Conservation (phyloP, 1,140 invertebrate species). For the Drosophila oshimai region DNA sequence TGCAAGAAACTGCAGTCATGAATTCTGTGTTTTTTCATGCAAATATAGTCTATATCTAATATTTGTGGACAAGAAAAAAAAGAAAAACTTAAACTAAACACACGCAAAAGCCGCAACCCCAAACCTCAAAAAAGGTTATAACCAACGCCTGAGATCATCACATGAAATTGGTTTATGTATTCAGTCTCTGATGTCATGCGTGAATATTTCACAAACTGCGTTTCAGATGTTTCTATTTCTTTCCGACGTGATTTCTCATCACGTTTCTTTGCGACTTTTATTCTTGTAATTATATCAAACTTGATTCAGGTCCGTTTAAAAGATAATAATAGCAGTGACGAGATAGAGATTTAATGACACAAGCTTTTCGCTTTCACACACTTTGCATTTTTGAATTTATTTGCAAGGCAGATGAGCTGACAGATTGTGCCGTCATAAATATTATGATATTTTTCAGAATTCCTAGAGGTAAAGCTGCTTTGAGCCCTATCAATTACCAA, state of each 20-base stretch:
- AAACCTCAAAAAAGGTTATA: not conserved
- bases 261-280: conserved; percentile 24
- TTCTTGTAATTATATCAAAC: conserved; percentile 51
- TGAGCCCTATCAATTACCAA: not conserved
- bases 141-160: conserved; percentile 27
- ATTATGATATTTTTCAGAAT: conserved; percentile 2
- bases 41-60: no score
- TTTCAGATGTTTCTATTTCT: not conserved
- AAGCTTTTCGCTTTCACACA: not conserved
- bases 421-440: conserved; percentile 5
- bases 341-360: conserved; percentile 7
- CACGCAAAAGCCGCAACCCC: no score
- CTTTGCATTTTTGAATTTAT: conserved; percentile 2
- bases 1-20: no score
- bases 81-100: no score
- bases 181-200: conserved; percentile 61
- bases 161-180: conserved; percentile 13
- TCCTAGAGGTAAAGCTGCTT: not conserved
- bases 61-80: no score
- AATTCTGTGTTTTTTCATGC: no score
- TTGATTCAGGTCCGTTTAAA: conserved; percentile 16
- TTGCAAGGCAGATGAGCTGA: not conserved
- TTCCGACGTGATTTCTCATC: conserved; percentile 22
- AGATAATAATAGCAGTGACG: conserved; percentile 52
- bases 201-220: conserved; percentile 13